Base-by-base conservation (phyloP, 2,888 invertebrate species). In the Drosophila tanythrix region DNA sequence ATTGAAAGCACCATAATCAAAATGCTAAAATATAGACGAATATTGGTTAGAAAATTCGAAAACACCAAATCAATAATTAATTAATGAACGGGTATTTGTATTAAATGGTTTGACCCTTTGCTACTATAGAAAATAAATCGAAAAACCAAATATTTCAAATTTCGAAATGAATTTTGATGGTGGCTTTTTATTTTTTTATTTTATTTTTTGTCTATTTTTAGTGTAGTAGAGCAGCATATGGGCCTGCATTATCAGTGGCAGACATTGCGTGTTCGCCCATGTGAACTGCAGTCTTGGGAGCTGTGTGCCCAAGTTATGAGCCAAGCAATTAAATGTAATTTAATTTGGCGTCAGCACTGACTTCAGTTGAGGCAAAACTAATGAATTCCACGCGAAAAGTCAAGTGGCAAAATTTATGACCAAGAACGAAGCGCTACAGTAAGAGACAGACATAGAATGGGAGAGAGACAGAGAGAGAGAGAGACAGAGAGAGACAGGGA, bases 301-400 rank as follows among this genome's bases (percentile, higher is more conserved):
- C 25, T 58, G 52, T 33, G 64, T 55, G 70, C 55, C 62, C 82
- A 79, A 85, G 82, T 81, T 82, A 83, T 83, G 78, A 76, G 73
- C 75, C 74, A 70, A 81, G 83, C 85, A 89, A 87, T 87, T 87
- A 87, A 89, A 89, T 72, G 89, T 87, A 87, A 87, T 87, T 87
- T 89, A 83, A 87, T 89, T 89, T 85, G 78, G 71, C 70, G 74
- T 71, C 84, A 69, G 74, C 76, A 66, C 63, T 64, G 71, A 75
- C 83, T 59, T 68, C 53, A 68, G 65, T 70, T 50, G 73, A 64
- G 73, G 70, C 62, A 77, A 80, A 86, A 85, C 89, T 87, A 87
- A 87, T 87, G 87, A 89, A 87, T 87, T 87, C 88, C 80, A 82
- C 85, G 87, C 85, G 83, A 85, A 88, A 83, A 89, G 85, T 87